Base-by-base conservation (phyloP, 2,797 vertebrate genomes). In the Eremophila alpestris region DNA sequence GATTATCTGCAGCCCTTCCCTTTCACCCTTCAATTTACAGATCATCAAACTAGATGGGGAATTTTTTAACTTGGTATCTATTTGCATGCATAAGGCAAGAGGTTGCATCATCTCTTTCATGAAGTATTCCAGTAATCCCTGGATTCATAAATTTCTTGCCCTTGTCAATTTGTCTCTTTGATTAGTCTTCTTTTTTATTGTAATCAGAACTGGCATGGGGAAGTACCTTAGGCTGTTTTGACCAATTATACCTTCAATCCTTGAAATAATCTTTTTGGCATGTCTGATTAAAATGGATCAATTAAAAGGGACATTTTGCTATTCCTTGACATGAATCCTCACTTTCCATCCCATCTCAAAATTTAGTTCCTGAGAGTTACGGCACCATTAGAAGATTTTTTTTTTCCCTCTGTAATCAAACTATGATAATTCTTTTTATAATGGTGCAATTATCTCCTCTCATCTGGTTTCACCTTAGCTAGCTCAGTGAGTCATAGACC, bases 401-500 rank as follows among this genome's bases (percentile, higher is more conserved):
- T 56, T 46, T 71, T 46, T 16, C 41, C 12, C 16, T 63, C 90
- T 67, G 64, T 89, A 93, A 95, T 95, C 93, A 93, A 94, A 89
- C 77, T 27, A 38, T 79, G 86, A 92, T 94, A 91, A 94, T 92
- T 89, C 83, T 94, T 95, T 94, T 93, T 81, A 88, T 94, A 96
- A 96, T 90, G 80, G 93, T 91, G 90, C 83, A 95, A 96, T 95
- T 95, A 97, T 92, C 95, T 94, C 21, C 71, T 93, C 83, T 90
- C 70, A 91, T 87, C 79, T 91, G 82, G 89, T 93, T 95, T 95
- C 93, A 95, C 94, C 94, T 96, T 83, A 94, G 76, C 63, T 69
- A 91, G 87, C 76, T 94, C 58, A 59, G 54, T 96, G 95, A 97
- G 82, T 96, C 94, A 95, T 78, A 96, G 65, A 85, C 82, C 94